These are phyloP conservation scores for Seira sanloemensis DNA, from an alignment of 2,888 invertebrate genomes.

Conservation along the genomic window DNA sequence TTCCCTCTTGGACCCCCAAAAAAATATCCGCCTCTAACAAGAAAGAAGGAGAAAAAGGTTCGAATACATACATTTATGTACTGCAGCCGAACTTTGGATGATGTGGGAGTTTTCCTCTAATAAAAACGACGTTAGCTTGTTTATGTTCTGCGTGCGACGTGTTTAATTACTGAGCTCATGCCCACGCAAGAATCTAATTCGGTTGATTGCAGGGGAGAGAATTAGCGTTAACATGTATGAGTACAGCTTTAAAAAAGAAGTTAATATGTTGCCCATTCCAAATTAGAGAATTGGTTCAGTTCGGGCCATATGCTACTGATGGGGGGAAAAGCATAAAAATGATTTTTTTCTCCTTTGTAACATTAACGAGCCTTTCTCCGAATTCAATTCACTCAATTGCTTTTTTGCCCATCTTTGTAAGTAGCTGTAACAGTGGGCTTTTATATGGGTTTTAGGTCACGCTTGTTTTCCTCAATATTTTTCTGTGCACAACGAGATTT, in stretches of 20 bases:
- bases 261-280: not conserved
- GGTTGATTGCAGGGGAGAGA: slow-evolving; percentile 8
- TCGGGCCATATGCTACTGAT: not conserved
- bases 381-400: slow-evolving; percentile 4
- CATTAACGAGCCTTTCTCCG: not conserved
- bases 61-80: no score
- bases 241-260: no score
- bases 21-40: no score
- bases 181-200: slow-evolving; percentile 73
- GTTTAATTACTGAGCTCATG: slow-evolving; percentile 66
- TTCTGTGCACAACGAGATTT: no score
- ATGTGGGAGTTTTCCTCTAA: slow-evolving; percentile 32
- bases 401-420: no score
- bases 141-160: slow-evolving; percentile 51
- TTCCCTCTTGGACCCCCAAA: no score
- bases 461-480: no score
- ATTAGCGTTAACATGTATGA: not conserved
- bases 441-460: no score
- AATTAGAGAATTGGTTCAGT: slow-evolving; percentile 4
- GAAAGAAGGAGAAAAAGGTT: no score
- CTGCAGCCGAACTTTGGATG: no score
- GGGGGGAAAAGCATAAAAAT: not conserved
- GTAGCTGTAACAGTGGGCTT: no score
- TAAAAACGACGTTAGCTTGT: slow-evolving; percentile 40
- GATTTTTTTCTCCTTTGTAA: not conserved